Base-by-base conservation (phyloP, 2,797 vertebrate genomes). In the Craterocephalus amniculus region DNA sequence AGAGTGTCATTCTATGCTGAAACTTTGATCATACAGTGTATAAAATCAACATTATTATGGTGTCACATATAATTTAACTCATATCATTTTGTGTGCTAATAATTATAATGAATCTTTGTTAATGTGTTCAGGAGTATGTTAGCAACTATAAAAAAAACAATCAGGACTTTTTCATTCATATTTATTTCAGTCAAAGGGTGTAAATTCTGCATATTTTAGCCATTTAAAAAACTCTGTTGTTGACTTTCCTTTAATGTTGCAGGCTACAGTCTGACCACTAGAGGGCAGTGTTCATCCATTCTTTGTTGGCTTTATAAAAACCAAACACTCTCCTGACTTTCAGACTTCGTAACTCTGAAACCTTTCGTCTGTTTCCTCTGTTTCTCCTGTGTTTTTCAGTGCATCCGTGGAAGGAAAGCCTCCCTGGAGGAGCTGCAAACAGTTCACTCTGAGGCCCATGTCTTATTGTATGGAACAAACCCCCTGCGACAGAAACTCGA, bases 401-500 rank as follows among this genome's bases (percentile, higher is more conserved):
- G 96, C 73, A 96, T 99, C 84, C 96, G 97, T 0, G 97, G 97
- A 63, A 95, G 97, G 66, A 99, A 99, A 88, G 98, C 97, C 58
- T 97, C 97, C 0, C 90, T 98, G 81, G 97, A 99, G 86, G 98
- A 99, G 89, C 86, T 99, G 57, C 97, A 98, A 91, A 96, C 93
- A 0, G 96, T 99, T 69, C 98, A 99, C 91, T 97, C 98, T 0
- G 98, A 99, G 85, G 93, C 95, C 4, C 97, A 99, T 16, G 93
- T 97, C 0, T 91, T 98, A 74, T 94, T 98, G 40, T 99, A 99
- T 0, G 97, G 98, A 88, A 99, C 97, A 31, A 99, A 98, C 91
- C 97, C 97, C 18, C 94, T 99, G 82, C 93, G 97, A 67, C 97
- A 97, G 93, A 99, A 98, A 90, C 91, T 99, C 76, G 97, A 99